A percentile compares a stretch with the other conserved stretches of the same genome.
Conservation (phyloP, 2,888 invertebrate genomes). For the Drosophila macrothrix region DNA sequence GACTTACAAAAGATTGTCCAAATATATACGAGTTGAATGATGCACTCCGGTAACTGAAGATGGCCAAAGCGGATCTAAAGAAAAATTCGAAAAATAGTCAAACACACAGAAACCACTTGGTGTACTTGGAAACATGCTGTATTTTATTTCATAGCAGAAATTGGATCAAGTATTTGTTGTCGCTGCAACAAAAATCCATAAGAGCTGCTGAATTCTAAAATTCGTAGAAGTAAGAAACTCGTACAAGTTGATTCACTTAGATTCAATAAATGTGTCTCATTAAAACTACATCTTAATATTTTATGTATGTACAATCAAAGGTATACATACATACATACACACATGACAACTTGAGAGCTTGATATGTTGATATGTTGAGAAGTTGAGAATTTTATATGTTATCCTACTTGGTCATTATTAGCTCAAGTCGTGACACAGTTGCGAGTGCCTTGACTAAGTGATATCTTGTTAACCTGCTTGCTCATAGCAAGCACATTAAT, state of each 20-base stretch:
- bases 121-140: neutral
- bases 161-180: neutral
- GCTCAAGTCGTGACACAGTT: conserved; percentile 45
- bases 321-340: neutral
- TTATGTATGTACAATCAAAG: conserved; percentile 9
- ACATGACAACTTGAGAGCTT: neutral
- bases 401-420: conserved; percentile 47
- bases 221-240: neutral
- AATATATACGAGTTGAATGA: conserved; percentile 4
- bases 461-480: conserved; percentile 49
- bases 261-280: conserved; percentile 24
- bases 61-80: neutral
- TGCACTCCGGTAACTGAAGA: conserved; percentile 18
- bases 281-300: conserved; percentile 10
- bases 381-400: conserved; percentile 27
- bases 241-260: conserved; percentile 1
- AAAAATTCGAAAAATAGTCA: neutral
- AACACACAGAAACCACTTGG: neutral
- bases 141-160: neutral
- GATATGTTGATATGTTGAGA: neutral
- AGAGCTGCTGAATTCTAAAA: neutral
- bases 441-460: conserved; percentile 46
- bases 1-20: conserved; percentile 9
- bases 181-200: neutral
- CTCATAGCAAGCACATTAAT: conserved; percentile 51